Evolutionary conservation across 2,797 vertebrate species (phyloP).

Genomic region (Phalloptychus januarius): DNA sequence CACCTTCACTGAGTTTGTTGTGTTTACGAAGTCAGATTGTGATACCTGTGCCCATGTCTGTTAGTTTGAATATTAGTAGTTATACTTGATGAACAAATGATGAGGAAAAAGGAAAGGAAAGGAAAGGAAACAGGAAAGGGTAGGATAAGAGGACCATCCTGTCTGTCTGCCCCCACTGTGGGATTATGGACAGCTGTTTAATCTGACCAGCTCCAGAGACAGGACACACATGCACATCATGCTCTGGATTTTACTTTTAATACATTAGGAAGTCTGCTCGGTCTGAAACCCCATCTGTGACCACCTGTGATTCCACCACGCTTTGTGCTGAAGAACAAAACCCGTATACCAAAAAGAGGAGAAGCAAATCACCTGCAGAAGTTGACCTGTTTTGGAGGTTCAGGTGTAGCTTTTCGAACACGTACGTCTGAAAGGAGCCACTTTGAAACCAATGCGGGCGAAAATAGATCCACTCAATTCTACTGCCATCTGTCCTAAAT

Average conservation of each 20-base stretch:
- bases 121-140: conserved; percentile 13
- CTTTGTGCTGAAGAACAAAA: conserved; percentile 66
- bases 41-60: neutral
- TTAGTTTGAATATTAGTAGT: neutral
- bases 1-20: conserved; percentile 23
- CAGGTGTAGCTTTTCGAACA: conserved; percentile 15
- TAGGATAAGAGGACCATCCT: conserved; percentile 37
- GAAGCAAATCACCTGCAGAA: conserved; percentile 31
- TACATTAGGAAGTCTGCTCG: conserved; percentile 78
- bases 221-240: conserved; percentile 58
- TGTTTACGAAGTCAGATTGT: neutral
- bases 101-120: conserved; percentile 21
- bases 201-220: conserved; percentile 81
- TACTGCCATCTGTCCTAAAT: conserved; percentile 39
- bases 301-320: conserved; percentile 77
- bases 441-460: conserved; percentile 58
- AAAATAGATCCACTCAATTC: conserved; percentile 48
- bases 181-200: conserved; percentile 86
- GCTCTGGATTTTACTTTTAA: conserved; percentile 81
- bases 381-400: conserved; percentile 38
- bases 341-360: conserved; percentile 35
- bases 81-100: neutral
- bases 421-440: conserved; percentile 41
- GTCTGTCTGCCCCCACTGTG: conserved; percentile 64
- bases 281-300: conserved; percentile 76